Evolutionary conservation across 2,888 invertebrate species (phyloP).

Genomic region (Troides helena): DNA sequence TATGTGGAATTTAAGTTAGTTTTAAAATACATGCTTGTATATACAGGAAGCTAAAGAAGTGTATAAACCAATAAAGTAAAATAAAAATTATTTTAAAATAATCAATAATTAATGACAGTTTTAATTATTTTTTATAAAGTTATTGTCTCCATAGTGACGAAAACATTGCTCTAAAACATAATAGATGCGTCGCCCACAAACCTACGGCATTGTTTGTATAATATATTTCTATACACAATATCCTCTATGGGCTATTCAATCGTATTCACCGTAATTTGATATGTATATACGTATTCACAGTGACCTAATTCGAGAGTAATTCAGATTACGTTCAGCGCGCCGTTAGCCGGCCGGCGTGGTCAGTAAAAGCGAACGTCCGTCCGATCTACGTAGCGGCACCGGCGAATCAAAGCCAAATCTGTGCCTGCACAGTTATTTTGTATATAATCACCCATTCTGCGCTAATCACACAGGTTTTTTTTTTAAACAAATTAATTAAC

Average conservation of each 20-base stretch:
- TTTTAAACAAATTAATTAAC: not conserved
- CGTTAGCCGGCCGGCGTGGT: slow-evolving; percentile 16
- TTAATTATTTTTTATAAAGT: not conserved
- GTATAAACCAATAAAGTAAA: too few species aligned
- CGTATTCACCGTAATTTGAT: slow-evolving; percentile 16
- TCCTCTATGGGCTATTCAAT: not conserved
- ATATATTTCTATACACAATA: not conserved
- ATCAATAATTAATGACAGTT: too few species aligned
- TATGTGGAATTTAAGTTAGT: too few species aligned
- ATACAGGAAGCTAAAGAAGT: too few species aligned
- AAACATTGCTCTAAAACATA: not conserved
- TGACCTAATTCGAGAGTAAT: slow-evolving; percentile 27
- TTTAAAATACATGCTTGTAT: too few species aligned
- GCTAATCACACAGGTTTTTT: not conserved
- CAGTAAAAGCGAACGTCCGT: slow-evolving; percentile 8
- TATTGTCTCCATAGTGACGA: not conserved
- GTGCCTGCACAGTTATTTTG: slow-evolving; percentile 16
- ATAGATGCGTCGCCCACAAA: not conserved
- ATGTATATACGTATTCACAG: slow-evolving; percentile 22
- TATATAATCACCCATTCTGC: not conserved
- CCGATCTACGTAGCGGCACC: slow-evolving; percentile 10
- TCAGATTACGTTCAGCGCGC: slow-evolving; percentile 25
- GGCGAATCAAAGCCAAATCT: slow-evolving; percentile 6
- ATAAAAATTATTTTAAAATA: too few species aligned
- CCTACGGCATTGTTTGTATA: not conserved